Evolutionary conservation across 2,888 invertebrate species (phyloP).

Genomic region (Philereme transversata): DNA sequence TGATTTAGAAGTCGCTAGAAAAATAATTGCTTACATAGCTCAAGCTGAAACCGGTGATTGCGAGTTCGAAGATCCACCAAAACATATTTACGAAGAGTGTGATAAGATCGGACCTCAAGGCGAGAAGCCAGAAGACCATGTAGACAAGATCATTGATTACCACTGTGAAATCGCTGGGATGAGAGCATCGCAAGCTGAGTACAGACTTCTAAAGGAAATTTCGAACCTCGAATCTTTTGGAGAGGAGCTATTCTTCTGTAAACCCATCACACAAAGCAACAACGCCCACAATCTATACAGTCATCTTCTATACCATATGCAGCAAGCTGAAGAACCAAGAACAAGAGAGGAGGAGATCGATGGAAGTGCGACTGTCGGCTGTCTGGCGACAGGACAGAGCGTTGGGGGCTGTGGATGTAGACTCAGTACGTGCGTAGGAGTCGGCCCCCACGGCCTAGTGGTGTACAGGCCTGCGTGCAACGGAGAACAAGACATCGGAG

Average conservation of each 20-base stretch:
- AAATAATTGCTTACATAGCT: conserved; percentile 90
- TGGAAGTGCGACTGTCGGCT: conserved; percentile 75
- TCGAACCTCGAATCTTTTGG: conserved; percentile 92
- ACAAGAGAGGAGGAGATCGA: conserved; percentile 75
- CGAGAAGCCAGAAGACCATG: conserved; percentile 85
- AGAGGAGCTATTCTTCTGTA: conserved; percentile 91
- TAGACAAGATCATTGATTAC: conserved; percentile 85
- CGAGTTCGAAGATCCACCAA: conserved; percentile 84
- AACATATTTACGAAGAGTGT: conserved; percentile 85
- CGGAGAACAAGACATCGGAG: conserved; percentile 84
- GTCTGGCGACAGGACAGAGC: conserved; percentile 71
- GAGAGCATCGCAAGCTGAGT: conserved; percentile 91
- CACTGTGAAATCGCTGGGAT: conserved; percentile 86
- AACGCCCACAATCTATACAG: conserved; percentile 91
- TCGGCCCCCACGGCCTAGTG: conserved; percentile 93
- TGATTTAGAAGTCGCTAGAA: conserved; percentile 87
- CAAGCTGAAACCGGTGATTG: conserved; percentile 90
- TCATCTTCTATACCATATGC: conserved; percentile 86
- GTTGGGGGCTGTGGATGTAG: conserved; percentile 76
- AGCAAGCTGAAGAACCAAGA: conserved; percentile 81
- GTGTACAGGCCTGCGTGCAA: conserved; percentile 84
- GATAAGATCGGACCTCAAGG: conserved; percentile 85
- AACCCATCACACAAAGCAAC: conserved; percentile 82
- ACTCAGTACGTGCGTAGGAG: conserved; percentile 86
- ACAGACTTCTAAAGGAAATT: conserved; percentile 92